phyloP scores from a whole-genome alignment of 1,140 invertebrate species.

The Zaprionus davidi region DNA sequence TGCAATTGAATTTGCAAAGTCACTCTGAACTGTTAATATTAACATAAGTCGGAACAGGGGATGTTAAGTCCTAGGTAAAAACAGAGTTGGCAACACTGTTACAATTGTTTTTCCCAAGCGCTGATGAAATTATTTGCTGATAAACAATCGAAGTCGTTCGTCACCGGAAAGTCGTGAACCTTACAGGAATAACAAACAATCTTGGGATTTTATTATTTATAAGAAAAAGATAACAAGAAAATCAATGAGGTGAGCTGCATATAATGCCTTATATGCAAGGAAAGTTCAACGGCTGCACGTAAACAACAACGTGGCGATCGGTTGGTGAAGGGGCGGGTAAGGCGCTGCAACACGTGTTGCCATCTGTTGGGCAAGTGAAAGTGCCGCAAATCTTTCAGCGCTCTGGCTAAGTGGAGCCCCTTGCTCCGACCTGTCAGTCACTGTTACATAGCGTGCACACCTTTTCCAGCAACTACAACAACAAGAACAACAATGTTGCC shows the following conservation, averaged over 20 bases:
- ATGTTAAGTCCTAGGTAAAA: background rate
- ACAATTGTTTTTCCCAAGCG: background rate
- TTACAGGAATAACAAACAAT: conserved; percentile 56
- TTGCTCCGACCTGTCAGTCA: conserved; percentile 49
- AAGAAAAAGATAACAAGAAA: conserved; percentile 21
- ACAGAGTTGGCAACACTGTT: background rate
- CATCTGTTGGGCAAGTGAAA: conserved; percentile 67
- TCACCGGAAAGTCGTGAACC: conserved; percentile 53
- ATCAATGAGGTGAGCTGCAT: conserved; percentile 54
- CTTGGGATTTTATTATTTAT: conserved; percentile 33
- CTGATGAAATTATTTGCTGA: conserved; percentile 29
- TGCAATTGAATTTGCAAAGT: conserved; percentile 12
- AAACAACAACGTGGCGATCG: conserved; percentile 45
- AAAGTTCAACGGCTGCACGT: conserved; percentile 73
- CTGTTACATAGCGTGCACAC: conserved; percentile 50
- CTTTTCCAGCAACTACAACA: conserved; percentile 40
- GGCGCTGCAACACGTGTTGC: conserved; percentile 65
- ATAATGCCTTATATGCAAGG: conserved; percentile 19
- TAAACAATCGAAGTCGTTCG: conserved; percentile 34
- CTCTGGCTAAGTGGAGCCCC: conserved; percentile 64
- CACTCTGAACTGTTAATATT: conserved; percentile 10
- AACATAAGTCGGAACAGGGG: background rate
- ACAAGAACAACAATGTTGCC: conserved; percentile 32
- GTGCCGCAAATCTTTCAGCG: conserved; percentile 75
- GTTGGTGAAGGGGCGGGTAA: too few relatives aligned